phyloP scores from a whole-genome alignment of 2,888 invertebrate genomes.

The Philopedon plagiatum region DNA sequence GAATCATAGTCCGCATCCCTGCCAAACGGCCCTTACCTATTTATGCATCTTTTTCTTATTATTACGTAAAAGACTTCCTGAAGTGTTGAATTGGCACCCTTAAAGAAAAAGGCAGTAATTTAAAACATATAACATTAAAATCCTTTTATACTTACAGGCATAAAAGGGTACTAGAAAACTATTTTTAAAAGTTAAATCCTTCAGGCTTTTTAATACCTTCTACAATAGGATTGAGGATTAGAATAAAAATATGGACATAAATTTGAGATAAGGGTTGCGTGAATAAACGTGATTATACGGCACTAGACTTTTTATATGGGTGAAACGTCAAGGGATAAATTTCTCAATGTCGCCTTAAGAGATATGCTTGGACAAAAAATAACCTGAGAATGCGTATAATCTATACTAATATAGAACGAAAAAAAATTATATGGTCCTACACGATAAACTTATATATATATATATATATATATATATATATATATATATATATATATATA shows the following conservation, averaged over 20 bases:
- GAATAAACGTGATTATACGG: conserved; percentile 41
- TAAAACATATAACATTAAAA: conserved; percentile 8
- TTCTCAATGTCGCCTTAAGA: conserved; percentile 23
- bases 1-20: too few relatives aligned
- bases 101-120: background rate
- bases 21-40: too few relatives aligned
- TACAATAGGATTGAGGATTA: conserved; percentile 34
- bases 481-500: too few relatives aligned
- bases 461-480: too few relatives aligned
- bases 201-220: conserved; percentile 25
- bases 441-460: too few relatives aligned
- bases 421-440: too few relatives aligned
- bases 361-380: conserved; percentile 3
- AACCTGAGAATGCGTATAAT: background rate
- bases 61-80: too few relatives aligned
- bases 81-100: background rate
- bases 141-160: background rate
- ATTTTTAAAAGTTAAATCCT: conserved; percentile 30
- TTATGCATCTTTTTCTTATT: too few relatives aligned
- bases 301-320: conserved; percentile 28
- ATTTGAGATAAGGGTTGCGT: conserved; percentile 42
- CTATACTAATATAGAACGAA: too few relatives aligned
- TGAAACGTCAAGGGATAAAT: conserved; percentile 20
- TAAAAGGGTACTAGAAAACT: background rate
- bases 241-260: conserved; percentile 40